Conservation (phyloP, 2,797 vertebrate genomes). For the Crax fasciolata region DNA sequence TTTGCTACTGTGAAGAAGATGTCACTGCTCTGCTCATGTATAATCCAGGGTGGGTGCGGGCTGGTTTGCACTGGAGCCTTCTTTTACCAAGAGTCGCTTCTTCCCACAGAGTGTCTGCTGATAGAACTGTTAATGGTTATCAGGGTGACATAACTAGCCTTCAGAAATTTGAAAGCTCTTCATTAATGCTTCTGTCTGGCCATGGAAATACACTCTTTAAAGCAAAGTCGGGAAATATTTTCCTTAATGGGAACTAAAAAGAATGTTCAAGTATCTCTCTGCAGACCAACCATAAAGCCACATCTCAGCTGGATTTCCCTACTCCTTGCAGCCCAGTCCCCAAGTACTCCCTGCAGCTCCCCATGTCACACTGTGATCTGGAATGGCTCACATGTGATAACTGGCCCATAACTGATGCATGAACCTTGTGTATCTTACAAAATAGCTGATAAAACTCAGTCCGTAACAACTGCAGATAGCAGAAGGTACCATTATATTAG, state of each 20-base stretch:
- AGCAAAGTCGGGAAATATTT: background rate
- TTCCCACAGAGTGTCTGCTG: background rate
- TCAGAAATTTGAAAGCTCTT: background rate
- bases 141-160: background rate
- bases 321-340: background rate
- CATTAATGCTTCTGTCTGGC: background rate
- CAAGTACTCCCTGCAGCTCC: background rate
- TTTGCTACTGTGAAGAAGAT: background rate
- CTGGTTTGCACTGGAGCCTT: background rate
- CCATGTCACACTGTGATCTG: background rate
- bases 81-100: background rate
- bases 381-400: background rate
- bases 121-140: background rate
- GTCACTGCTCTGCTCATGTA: background rate
- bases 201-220: background rate
- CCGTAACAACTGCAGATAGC: background rate
- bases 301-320: background rate
- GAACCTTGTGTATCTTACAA: background rate
- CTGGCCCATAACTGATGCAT: background rate
- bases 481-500: constrained; percentile 4
- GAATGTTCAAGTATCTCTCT: background rate
- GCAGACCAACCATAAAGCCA: background rate
- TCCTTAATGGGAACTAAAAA: background rate
- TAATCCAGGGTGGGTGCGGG: background rate
- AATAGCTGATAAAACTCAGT: background rate